These are phyloP conservation scores for Lithophane socia DNA, from an alignment of 2,888 invertebrate genomes.

Conservation along the genomic window DNA sequence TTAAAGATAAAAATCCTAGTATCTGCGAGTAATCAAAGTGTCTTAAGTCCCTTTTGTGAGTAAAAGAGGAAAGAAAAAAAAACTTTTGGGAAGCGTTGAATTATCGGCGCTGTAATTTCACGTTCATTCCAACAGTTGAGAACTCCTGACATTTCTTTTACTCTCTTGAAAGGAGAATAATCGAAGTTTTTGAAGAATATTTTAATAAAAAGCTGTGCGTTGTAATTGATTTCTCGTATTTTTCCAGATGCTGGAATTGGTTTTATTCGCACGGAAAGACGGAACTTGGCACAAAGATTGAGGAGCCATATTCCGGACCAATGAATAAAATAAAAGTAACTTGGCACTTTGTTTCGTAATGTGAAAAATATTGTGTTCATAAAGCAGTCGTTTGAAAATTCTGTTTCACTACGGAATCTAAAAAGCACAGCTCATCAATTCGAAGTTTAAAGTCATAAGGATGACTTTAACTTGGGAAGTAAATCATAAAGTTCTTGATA, in stretches of 20 bases:
- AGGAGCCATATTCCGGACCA: background rate
- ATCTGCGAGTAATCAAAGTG: conserved; percentile 56
- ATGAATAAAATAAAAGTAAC: conserved; percentile 10
- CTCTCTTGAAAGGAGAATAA: conserved; percentile 34
- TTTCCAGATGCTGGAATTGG: conserved; percentile 16
- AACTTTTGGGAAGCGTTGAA: conserved; percentile 49
- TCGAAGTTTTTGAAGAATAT: conserved; percentile 34
- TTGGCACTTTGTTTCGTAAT: background rate
- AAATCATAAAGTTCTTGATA: background rate
- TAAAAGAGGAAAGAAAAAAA: conserved; percentile 28
- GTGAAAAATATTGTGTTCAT: conserved; percentile 4
- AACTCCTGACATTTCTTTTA: conserved; percentile 50
- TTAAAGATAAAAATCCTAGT: conserved; percentile 57
- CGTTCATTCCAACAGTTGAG: conserved; percentile 47
- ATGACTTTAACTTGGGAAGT: background rate
- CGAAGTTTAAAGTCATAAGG: background rate
- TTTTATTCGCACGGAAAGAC: conserved; percentile 3
- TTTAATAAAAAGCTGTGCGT: conserved; percentile 17
- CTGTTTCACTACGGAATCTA: background rate
- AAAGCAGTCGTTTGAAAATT: background rate
- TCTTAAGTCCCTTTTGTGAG: conserved; percentile 29
- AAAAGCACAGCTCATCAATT: background rate
- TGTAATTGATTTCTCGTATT: conserved; percentile 37
- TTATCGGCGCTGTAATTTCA: conserved; percentile 53
- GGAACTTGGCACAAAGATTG: conserved; percentile 10